Base-by-base conservation (phyloP, 2,888 invertebrate species). In the Rhagium mordax region DNA sequence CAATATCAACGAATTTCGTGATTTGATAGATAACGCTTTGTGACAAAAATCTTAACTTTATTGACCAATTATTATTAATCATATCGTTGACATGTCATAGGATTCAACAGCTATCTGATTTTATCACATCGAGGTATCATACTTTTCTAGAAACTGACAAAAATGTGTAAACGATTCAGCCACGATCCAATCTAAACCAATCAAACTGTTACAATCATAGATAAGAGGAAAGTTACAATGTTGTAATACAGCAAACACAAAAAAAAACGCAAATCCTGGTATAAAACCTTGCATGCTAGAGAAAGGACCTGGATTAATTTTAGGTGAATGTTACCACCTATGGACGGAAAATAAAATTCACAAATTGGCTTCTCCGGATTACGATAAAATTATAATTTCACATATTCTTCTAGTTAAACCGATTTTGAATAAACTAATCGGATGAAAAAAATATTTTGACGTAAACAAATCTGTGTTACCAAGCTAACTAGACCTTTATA, bases 401-500 rank as follows among this genome's bases (percentile, higher is more conserved):
- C n/a, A n/a, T n/a, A n/a, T n/a, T n/a, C n/a, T n/a, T n/a, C n/a
- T n/a, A n/a, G n/a, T n/a, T n/a, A n/a, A n/a, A n/a, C n/a, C n/a
- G n/a, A n/a, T n/a, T n/a, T n/a, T n/a, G 4, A n/a, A 41, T 41
- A 41, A 2, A 41, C n/a, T 41, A n/a, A 41, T n/a, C n/a, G 4
- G n/a, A 15, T 41, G 41, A 41, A 41, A 41, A n/a, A 41, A 2
- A 41, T n/a, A 41, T 41, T 24, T 41, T 41, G 13, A 41, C n/a
- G n/a, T 41, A 41, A n/a, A 41, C n/a, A 41, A 41, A 41, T 41
- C 41, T 3, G n/a, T 41, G 41, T 41, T 41, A 41, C 41, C 41
- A 41, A n/a, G 41, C 10, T 41, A 33, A 33, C 29, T 33, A 51
- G 20, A 24, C 53, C 21, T 80, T 78, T 81, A 81, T 79, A 81